A percentile compares a stretch with the other conserved stretches of the same genome.
Evolutionary conservation across 2,888 invertebrate species (phyloP).

Genomic region (Chymomyza caudatula): DNA sequence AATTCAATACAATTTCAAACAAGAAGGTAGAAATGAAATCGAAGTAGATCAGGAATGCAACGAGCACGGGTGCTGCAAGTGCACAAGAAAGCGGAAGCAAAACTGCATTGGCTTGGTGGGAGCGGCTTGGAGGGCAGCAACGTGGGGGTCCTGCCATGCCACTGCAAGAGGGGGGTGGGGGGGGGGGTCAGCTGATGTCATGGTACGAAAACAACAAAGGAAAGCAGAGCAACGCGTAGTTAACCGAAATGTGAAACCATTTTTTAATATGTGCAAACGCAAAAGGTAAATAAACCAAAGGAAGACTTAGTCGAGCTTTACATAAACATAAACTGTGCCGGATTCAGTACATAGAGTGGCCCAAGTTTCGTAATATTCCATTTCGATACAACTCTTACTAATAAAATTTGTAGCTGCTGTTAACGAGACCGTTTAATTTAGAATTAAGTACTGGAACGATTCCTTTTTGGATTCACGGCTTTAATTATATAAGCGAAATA

Average conservation of each 20-base stretch:
- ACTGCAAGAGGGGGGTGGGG: constrained; percentile 8
- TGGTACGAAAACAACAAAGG: constrained; percentile 19
- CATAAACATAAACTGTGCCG: too few relatives aligned
- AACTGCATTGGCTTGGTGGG: constrained; percentile 31
- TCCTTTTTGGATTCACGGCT: too few relatives aligned
- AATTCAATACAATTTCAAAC: constrained; percentile 60
- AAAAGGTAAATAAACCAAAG: constrained; percentile 24
- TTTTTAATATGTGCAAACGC: not conserved
- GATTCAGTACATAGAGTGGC: too few relatives aligned
- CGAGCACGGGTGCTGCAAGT: not conserved
- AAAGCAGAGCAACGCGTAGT: constrained; percentile 30
- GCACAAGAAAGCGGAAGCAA: constrained; percentile 9
- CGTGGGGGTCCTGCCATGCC: not conserved
- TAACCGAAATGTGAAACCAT: constrained; percentile 55
- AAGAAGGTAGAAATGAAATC: constrained; percentile 30
- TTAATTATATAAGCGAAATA: too few relatives aligned
- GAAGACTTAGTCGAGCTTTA: too few relatives aligned
- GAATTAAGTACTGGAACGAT: too few relatives aligned
- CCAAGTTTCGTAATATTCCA: too few relatives aligned
- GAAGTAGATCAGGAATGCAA: not conserved
- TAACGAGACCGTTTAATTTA: too few relatives aligned
- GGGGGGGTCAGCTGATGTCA: constrained; percentile 26
- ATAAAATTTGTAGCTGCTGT: too few relatives aligned
- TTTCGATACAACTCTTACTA: too few relatives aligned
- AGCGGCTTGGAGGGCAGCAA: constrained; percentile 21